Evolutionary conservation across 2,888 invertebrate genomes (phyloP), one percentile per base, ranked within the genome.

Genomic region (Eupeodes latifasciatus): DNA sequence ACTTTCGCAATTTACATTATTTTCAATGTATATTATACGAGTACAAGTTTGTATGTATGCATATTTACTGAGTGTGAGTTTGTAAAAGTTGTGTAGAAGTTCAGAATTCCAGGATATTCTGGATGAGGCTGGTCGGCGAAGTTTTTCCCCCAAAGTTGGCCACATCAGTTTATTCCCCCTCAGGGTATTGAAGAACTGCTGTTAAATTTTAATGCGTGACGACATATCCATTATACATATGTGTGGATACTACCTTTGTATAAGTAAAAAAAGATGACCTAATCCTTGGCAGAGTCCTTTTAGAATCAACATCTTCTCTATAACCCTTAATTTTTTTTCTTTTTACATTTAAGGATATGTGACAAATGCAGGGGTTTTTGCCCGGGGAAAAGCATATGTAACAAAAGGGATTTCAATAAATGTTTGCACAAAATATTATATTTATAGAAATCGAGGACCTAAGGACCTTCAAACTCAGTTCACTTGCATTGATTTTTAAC

Each of bases 401-500:
- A 10, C 11, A 40, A 16, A 89, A 79, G 81, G 81, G 78, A 81
- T 81, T 79, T 85, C 85, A 81, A 89, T 89, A 89, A 89, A 89
- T 85, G 85, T 85, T 81, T 89, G 88, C 88, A 81, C 78, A 76
- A 81, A 64, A 85, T 81, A 79, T 81, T 85, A 27, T 27, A 27
- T 27, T 27, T 27, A 27, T 71, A 5, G 53, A 85, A 71, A 81
- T 81, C 85, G 78, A 78, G 69, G 74, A 51, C 57, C 51, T 78
- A 78, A 67, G 66, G 62, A 72, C 69, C 79, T 64, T 16, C 59
- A n/a, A 12, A 74, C 66, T 57, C 74, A 69, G 27, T 27, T 27
- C 27, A 61, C 72, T 44, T 34, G 81, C 87, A 84, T 81, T 88
- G 87, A 88, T 88, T 84, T 83, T 67, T 77, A 81, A 88, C 87